These are phyloP conservation scores for Pelmatolapia mariae DNA, from an alignment of 2,113 vertebrate genomes.

Conservation along the genomic window DNA sequence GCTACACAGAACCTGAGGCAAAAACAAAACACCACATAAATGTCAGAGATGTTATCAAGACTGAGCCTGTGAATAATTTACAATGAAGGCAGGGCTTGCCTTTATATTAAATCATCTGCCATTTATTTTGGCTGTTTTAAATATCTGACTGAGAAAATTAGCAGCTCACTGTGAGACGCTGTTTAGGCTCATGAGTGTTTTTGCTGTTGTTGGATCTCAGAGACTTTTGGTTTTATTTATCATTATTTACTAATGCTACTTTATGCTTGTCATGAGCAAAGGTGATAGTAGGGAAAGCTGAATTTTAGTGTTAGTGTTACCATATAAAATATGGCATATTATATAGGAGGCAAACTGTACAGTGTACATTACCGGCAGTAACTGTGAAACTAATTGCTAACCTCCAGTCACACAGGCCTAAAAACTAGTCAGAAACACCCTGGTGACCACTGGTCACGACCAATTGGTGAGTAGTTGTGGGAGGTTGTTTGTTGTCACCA, in stretches of 20 bases:
- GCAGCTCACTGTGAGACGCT: neutral
- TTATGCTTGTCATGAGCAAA: neutral
- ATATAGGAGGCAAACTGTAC: neutral
- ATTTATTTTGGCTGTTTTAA: neutral
- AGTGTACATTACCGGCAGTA: neutral
- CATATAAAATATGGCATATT: neutral
- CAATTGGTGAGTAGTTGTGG: neutral
- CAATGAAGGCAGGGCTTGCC: neutral
- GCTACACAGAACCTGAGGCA: neutral
- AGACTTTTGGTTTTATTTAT: neutral
- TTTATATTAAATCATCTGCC: neutral
- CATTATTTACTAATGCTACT: neutral
- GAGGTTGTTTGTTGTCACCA: neutral
- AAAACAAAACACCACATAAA: neutral
- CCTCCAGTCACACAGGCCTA: neutral
- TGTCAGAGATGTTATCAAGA: neutral
- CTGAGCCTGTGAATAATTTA: neutral
- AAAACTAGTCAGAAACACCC: neutral
- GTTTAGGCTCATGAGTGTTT: neutral
- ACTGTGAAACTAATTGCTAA: neutral
- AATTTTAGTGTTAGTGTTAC: neutral
- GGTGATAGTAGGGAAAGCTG: fast-evolving
- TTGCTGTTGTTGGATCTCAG: neutral
- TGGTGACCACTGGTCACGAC: neutral
- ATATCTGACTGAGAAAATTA: neutral